These are phyloP conservation scores for Papilio glaucus DNA, from an alignment of 1,140 invertebrate species.

Conservation along the genomic window DNA sequence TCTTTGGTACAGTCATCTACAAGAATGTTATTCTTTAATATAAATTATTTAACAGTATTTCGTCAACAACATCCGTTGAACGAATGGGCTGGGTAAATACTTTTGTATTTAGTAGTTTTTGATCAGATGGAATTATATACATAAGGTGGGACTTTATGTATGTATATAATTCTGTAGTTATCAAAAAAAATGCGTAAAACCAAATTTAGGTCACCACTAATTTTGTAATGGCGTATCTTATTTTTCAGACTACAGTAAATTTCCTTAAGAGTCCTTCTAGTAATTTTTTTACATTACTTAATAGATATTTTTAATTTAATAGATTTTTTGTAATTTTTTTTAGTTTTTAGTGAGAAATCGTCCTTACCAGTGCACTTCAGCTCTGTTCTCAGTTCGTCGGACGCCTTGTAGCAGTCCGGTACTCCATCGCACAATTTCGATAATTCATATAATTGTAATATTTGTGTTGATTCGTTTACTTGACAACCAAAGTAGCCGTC, in stretches of 20 bases:
- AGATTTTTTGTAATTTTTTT: no score
- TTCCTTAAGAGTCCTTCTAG: not conserved
- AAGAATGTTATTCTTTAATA: slow-evolving; percentile 73
- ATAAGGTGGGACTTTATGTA: no score
- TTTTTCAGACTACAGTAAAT: no score
- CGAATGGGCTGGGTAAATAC: no score
- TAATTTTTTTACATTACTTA: slow-evolving; percentile 8
- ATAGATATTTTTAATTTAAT: not conserved
- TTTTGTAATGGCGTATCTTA: no score
- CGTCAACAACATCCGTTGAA: no score
- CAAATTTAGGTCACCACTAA: no score
- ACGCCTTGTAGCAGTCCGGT: slow-evolving; percentile 94
- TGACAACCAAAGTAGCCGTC: slow-evolving; percentile 98
- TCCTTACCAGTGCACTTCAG: slow-evolving; percentile 96
- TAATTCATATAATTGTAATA: slow-evolving; percentile 96
- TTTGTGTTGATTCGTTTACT: slow-evolving; percentile 97
- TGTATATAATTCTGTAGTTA: no score
- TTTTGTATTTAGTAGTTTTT: no score
- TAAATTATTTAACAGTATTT: no score
- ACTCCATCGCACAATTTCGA: slow-evolving; percentile 96
- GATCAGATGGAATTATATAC: no score
- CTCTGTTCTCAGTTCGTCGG: slow-evolving; percentile 94
- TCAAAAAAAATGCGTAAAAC: no score
- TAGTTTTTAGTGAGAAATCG: not conserved
- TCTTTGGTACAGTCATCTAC: slow-evolving; percentile 95